phyloP scores from a whole-genome alignment of 2,797 vertebrate genomes.

The Melopsittacus undulatus region DNA sequence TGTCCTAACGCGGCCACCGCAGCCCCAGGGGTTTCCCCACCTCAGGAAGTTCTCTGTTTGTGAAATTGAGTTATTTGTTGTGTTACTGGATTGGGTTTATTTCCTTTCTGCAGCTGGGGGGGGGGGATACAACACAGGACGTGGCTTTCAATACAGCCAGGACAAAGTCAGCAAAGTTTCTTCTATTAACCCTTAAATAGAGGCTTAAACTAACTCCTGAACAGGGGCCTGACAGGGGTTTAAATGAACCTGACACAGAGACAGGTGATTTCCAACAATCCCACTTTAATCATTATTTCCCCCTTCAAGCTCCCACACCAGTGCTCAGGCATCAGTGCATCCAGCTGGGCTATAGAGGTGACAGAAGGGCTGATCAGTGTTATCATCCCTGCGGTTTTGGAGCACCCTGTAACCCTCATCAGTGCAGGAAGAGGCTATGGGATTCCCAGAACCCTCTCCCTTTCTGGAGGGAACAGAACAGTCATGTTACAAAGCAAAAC shows the following conservation, averaged over 20 bases:
- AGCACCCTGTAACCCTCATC: neutral
- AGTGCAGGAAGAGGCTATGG: neutral
- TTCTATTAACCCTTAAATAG: neutral
- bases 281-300: neutral
- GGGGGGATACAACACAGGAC: neutral
- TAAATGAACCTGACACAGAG: neutral
- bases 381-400: neutral
- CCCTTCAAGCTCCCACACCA: neutral
- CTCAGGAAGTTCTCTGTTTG: neutral
- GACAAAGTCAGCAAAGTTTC: neutral
- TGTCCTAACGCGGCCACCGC: neutral
- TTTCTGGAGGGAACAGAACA: neutral
- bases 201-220: neutral
- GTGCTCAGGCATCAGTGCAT: neutral
- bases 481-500: accelerated
- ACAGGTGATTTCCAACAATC: neutral
- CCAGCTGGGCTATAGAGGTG: neutral
- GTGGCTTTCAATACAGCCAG: neutral
- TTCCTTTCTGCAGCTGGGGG: neutral
- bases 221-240: neutral
- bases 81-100: neutral
- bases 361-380: neutral
- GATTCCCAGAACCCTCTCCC: neutral
- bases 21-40: accelerated
- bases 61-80: accelerated